Evolutionary conservation across 2,888 invertebrate genomes (phyloP).

Genomic region (Brachypalpus laphriformis): DNA sequence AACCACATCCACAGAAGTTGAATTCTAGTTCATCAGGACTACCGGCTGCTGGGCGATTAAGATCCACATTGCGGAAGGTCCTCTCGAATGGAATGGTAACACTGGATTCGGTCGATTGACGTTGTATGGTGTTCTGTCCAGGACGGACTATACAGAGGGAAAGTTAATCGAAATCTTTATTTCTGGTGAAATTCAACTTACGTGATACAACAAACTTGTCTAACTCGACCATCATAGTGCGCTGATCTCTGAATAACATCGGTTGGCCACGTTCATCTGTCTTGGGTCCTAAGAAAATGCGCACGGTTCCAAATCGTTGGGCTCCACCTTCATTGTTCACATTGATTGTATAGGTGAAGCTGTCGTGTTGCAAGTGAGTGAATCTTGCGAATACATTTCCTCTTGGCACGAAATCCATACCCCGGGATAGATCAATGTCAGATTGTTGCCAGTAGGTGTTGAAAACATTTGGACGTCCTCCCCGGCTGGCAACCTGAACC

Average conservation of each 20-base stretch:
- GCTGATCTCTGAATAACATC: constrained; percentile 86
- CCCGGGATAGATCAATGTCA: constrained; percentile 89
- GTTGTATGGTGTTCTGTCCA: constrained; percentile 87
- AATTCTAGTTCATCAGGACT: constrained; percentile 84
- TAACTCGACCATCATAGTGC: constrained; percentile 87
- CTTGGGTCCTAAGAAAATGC: constrained; percentile 88
- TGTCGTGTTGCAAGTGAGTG: constrained; percentile 90
- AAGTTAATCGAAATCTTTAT: background rate
- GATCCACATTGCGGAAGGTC: constrained; percentile 89
- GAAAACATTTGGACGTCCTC: constrained; percentile 85
- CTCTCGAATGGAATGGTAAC: constrained; percentile 93
- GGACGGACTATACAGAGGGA: constrained; percentile 84
- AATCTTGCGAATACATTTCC: constrained; percentile 88
- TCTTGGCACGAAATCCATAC: constrained; percentile 91
- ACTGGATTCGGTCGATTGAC: constrained; percentile 88
- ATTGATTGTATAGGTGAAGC: constrained; percentile 87
- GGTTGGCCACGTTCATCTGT: constrained; percentile 86
- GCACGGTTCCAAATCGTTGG: constrained; percentile 85
- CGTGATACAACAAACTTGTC: constrained; percentile 86
- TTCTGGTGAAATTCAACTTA: constrained; percentile 81
- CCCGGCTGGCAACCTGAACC: constrained; percentile 84
- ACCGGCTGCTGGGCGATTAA: constrained; percentile 85
- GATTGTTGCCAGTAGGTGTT: constrained; percentile 92
- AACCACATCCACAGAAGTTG: constrained; percentile 94
- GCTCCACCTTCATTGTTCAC: constrained; percentile 85